These are phyloP conservation scores for Mactra quadrangularis DNA, from an alignment of 1,140 invertebrate genomes.

Conservation along the genomic window DNA sequence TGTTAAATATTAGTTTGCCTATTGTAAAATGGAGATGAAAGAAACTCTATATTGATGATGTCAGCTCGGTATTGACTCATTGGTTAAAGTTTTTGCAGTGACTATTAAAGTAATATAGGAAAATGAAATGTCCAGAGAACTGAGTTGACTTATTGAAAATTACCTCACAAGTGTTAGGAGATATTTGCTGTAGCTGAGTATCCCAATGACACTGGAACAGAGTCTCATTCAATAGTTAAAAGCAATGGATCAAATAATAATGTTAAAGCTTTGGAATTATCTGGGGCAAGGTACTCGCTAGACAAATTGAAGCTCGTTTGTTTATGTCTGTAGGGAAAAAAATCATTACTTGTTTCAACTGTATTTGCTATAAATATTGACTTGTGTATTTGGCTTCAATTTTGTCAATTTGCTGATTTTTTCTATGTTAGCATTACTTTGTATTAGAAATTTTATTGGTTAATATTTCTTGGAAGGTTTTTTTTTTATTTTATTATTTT, in stretches of 20 bases:
- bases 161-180: neutral
- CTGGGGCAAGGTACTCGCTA: no score
- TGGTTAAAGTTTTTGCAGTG: conserved; percentile 21
- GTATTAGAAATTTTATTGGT: no score
- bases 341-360: neutral
- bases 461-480: no score
- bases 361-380: no score
- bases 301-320: no score
- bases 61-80: conserved; percentile 21
- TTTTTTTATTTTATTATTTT: no score
- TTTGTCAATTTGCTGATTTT: no score
- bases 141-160: conserved; percentile 21
- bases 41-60: conserved; percentile 29
- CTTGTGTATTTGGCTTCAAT: no score
- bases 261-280: no score
- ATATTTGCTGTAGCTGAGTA: conserved; percentile 5
- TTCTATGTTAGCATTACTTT: no score
- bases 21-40: conserved; percentile 38
- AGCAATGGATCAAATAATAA: no score
- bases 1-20: conserved; percentile 34
- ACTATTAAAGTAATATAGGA: neutral
- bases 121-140: neutral
- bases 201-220: neutral
- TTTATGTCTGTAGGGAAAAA: neutral
- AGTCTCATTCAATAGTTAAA: no score